Conservation (phyloP, 2,113 vertebrate species). For the Nycticryphes semicollaris region DNA sequence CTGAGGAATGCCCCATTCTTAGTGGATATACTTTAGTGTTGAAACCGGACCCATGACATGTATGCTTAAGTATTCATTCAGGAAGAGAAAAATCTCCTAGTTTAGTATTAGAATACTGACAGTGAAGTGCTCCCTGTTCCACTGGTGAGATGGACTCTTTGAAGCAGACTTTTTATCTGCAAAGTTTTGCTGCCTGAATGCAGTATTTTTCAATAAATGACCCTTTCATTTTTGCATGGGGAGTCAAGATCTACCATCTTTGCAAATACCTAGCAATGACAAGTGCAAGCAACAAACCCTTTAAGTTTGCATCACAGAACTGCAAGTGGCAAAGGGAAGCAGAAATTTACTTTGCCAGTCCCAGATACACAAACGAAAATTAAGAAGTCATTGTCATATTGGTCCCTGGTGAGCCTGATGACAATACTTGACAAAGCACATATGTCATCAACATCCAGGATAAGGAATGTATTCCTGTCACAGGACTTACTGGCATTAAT, state of each 20-base stretch:
- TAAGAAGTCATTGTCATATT: constrained; percentile 18
- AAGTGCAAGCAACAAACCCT: not conserved
- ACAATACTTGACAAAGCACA: constrained; percentile 39
- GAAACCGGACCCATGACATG: not conserved
- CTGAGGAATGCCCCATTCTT: not conserved
- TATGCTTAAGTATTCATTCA: not conserved
- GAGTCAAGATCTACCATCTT: not conserved
- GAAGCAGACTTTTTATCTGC: not conserved
- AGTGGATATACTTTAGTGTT: not conserved
- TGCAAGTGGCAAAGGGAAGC: not conserved
- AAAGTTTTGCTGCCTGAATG: not conserved
- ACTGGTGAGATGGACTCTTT: not conserved
- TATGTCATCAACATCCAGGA: not conserved
- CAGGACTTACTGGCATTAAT: not conserved
- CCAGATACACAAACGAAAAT: constrained; percentile 27
- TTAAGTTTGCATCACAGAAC: not conserved
- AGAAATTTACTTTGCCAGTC: not conserved
- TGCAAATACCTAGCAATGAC: not conserved
- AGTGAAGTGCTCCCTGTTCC: not conserved
- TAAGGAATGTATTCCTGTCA: constrained; percentile 21
- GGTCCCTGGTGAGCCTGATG: not conserved
- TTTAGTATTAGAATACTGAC: not conserved
- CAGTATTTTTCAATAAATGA: not conserved
- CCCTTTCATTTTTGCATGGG: not conserved
- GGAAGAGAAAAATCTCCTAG: not conserved